A percentile compares a stretch with the other conserved stretches of the same genome.
phyloP scores from a whole-genome alignment of 2,888 invertebrate species.

The Cantharis flavilabris region DNA sequence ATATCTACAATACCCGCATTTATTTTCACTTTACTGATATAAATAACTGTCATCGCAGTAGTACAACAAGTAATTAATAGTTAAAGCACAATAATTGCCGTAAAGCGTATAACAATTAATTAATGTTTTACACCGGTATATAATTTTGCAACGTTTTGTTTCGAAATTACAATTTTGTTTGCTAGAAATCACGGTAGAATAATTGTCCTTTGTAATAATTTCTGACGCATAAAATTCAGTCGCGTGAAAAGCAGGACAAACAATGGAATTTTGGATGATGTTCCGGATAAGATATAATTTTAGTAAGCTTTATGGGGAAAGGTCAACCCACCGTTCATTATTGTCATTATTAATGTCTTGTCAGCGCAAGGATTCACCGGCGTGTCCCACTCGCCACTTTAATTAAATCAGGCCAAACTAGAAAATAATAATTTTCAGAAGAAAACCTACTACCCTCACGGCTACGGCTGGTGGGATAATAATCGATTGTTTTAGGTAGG shows the following conservation, averaged over 20 bases:
- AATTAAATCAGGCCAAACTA: background rate
- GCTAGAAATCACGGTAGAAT: constrained; percentile 48
- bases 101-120: constrained; percentile 46
- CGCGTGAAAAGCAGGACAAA: constrained; percentile 46
- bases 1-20: constrained; percentile 12
- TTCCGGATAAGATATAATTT: constrained; percentile 32
- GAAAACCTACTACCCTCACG: background rate
- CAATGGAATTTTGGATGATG: constrained; percentile 47
- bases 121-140: constrained; percentile 44
- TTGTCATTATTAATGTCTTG: constrained; percentile 15
- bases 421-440: background rate
- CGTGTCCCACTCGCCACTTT: constrained; percentile 2
- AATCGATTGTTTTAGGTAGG: background rate
- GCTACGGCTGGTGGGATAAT: background rate
- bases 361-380: constrained; percentile 1
- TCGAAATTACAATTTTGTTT: constrained; percentile 42
- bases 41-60: constrained; percentile 28
- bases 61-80: constrained; percentile 30
- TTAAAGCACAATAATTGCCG: constrained; percentile 34
- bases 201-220: constrained; percentile 48
- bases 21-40: constrained; percentile 25
- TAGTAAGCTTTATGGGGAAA: constrained; percentile 13
- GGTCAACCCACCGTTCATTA: constrained; percentile 12
- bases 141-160: constrained; percentile 36
- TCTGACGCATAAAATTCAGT: constrained; percentile 47